These are phyloP conservation scores for Augochlora pura DNA, from an alignment of 1,140 invertebrate genomes.

Conservation along the genomic window DNA sequence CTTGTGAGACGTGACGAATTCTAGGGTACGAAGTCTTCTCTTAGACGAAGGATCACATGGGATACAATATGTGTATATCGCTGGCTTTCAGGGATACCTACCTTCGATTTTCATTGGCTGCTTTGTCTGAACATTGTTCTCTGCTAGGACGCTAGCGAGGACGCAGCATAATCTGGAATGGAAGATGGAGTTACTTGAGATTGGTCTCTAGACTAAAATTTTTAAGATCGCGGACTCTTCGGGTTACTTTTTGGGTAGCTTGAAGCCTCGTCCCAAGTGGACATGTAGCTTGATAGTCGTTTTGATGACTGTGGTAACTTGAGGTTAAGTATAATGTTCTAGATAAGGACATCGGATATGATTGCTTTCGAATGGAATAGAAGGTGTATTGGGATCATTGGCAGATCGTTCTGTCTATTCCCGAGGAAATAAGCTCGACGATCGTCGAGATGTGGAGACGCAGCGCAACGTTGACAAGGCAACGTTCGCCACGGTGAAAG, in stretches of 20 bases:
- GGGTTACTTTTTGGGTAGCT: no score
- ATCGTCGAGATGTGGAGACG: background rate
- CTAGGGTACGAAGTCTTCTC: constrained; percentile 35
- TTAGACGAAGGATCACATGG: no score
- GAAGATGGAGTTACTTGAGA: background rate
- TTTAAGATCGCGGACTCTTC: no score
- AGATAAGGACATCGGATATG: no score
- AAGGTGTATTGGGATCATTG: no score
- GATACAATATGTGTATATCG: no score
- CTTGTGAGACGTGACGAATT: constrained; percentile 74
- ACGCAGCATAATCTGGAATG: constrained; percentile 61
- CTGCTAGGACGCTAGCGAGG: constrained; percentile 55
- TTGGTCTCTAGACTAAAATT: background rate
- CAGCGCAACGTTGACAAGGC: constrained; percentile 14
- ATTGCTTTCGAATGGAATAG: no score
- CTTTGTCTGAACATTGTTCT: constrained; percentile 27
- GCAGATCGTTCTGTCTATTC: background rate
- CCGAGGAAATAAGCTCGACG: background rate
- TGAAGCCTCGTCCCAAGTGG: no score
- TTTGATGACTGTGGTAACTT: no score
- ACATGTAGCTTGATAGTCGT: no score
- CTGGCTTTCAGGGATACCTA: background rate
- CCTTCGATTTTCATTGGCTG: constrained; percentile 9
- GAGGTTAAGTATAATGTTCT: no score
- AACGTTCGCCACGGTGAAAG: constrained; percentile 58